Evolutionary conservation across 2,797 vertebrate species (phyloP).

Genomic region (Aeoliscus strigatus): DNA sequence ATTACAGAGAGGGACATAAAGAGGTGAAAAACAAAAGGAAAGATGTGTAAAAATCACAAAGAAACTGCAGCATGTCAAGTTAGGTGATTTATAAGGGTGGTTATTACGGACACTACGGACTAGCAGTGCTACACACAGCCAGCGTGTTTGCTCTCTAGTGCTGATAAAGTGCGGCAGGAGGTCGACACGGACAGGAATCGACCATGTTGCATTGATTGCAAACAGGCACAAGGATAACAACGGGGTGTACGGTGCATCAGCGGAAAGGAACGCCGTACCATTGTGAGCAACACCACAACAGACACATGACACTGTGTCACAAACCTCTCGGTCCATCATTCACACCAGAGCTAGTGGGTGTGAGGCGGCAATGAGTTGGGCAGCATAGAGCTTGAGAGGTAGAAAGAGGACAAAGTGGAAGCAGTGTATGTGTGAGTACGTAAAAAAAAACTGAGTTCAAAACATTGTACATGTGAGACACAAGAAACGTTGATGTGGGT

Average conservation of each 20-base stretch:
- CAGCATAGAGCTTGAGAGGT: slow-evolving; percentile 19
- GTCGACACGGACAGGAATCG: slow-evolving; percentile 8
- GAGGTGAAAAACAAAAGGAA: slow-evolving; percentile 7
- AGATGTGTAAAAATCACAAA: slow-evolving; percentile 1
- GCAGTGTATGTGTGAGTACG: slow-evolving; percentile 6
- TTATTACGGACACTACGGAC: not conserved
- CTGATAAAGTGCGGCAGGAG: too few relatives aligned
- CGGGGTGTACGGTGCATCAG: slow-evolving; percentile 36
- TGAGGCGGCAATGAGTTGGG: slow-evolving; percentile 70
- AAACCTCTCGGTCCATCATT: slow-evolving; percentile 82
- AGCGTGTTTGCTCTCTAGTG: too few relatives aligned
- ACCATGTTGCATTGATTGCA: slow-evolving; percentile 8
- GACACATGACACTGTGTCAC: slow-evolving; percentile 58
- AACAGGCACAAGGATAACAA: slow-evolving; percentile 6
- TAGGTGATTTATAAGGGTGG: slow-evolving; percentile 5
- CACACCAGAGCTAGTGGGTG: slow-evolving; percentile 84
- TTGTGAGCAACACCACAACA: slow-evolving; percentile 34
- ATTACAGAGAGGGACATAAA: slow-evolving; percentile 6
- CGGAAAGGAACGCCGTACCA: slow-evolving; percentile 24
- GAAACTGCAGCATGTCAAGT: not conserved
- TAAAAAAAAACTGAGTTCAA: not conserved
- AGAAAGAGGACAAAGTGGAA: slow-evolving; percentile 33
- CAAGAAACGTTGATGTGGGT: too few relatives aligned
- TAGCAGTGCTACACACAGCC: not conserved
- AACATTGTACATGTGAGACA: not conserved